Conservation (phyloP, 1,140 invertebrate genomes). For the Callitettix versicolor region DNA sequence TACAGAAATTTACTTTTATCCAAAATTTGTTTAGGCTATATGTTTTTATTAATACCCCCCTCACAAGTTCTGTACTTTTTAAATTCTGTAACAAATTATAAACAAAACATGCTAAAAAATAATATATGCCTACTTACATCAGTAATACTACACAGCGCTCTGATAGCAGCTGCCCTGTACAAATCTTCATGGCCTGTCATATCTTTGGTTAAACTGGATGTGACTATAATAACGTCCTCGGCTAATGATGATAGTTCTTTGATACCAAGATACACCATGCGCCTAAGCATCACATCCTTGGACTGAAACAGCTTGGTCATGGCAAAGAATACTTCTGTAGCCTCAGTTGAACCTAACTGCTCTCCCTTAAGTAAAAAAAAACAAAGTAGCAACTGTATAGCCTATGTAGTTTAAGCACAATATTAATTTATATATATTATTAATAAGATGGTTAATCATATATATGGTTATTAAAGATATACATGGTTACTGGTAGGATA, state of each 20-base stretch:
- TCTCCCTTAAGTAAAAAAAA: slow-evolving; percentile 55
- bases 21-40: too few species aligned
- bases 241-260: slow-evolving; percentile 91
- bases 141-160: slow-evolving; percentile 94
- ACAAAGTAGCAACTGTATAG: slow-evolving; percentile 1
- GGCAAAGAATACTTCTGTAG: slow-evolving; percentile 97
- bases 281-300: slow-evolving; percentile 83
- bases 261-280: slow-evolving; percentile 94
- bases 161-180: slow-evolving; percentile 89
- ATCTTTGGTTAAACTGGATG: slow-evolving; percentile 93
- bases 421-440: too few species aligned
- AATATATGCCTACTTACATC: too few species aligned
- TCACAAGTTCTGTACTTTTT: too few species aligned
- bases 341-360: slow-evolving; percentile 81
- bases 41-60: too few species aligned
- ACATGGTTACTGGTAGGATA: too few species aligned
- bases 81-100: too few species aligned
- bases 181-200: slow-evolving; percentile 98
- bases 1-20: too few species aligned
- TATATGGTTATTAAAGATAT: too few species aligned
- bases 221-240: slow-evolving; percentile 99
- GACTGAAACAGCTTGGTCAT: slow-evolving; percentile 99
- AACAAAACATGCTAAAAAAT: too few species aligned
- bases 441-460: too few species aligned
- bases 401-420: too few species aligned